Conservation (phyloP, 1,140 invertebrate genomes). For the Nebria ingens region DNA sequence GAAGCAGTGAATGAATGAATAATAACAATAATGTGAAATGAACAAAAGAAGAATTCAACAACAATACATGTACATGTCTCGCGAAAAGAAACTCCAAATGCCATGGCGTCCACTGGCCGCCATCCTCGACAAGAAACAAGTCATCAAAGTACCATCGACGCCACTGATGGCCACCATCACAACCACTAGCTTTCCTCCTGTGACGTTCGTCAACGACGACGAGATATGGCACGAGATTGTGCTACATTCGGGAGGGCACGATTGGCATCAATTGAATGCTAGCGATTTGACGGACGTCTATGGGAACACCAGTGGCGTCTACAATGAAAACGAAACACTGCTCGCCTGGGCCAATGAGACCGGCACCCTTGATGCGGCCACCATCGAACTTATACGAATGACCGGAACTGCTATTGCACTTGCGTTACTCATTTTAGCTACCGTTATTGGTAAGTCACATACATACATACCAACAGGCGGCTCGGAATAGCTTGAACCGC, state of each 20-base stretch:
- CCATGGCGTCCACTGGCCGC: not conserved
- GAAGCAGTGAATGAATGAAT: too few species aligned
- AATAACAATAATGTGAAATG: too few species aligned
- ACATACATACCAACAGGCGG: too few species aligned
- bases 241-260: not conserved
- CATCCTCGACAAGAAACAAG: not conserved
- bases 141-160: not conserved
- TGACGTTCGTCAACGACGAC: not conserved
- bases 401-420: not conserved
- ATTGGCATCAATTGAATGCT: not conserved
- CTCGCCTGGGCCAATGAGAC: not conserved
- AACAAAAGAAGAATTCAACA: too few species aligned
- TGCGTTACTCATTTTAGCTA: not conserved
- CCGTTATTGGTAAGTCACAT: not conserved
- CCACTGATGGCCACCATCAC: not conserved
- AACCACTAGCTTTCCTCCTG: not conserved
- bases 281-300: not conserved
- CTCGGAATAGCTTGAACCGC: too few species aligned
- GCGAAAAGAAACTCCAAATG: too few species aligned
- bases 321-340: not conserved
- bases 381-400: not conserved
- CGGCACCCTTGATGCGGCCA: not conserved
- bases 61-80: too few species aligned
- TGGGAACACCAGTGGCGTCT: not conserved
- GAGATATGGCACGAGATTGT: not conserved